Percentiles rank a stretch among this genome's conserved stretches.
Evolutionary conservation across 2,113 vertebrate genomes (phyloP).

Genomic region (Erinaceus europaeus): DNA sequence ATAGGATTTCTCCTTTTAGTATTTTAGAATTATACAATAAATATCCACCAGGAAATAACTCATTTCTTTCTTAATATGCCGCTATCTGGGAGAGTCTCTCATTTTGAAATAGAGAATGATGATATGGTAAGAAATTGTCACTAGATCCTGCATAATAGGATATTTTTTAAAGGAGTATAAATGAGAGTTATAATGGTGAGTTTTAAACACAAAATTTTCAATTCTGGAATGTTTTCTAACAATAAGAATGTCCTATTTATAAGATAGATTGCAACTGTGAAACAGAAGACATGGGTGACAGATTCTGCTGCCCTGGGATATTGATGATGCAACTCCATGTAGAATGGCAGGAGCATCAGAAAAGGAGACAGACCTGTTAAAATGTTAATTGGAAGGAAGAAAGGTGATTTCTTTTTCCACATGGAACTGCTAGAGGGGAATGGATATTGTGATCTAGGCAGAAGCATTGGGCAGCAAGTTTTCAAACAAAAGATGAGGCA

Average conservation of each 20-base stretch:
- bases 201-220: conserved; percentile 27
- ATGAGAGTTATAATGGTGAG: not conserved
- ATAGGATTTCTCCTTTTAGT: not conserved
- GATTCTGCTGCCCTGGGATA: conserved; percentile 39
- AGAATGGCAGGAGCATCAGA: conserved; percentile 42
- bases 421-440: not conserved
- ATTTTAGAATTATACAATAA: not conserved
- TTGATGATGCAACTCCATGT: conserved; percentile 28
- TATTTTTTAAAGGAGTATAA: not conserved
- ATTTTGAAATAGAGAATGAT: not conserved
- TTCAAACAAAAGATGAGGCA: not conserved
- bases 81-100: not conserved
- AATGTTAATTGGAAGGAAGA: conserved; percentile 39
- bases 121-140: not conserved
- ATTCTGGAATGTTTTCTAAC: conserved; percentile 38
- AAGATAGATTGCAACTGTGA: conserved; percentile 32
- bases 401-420: conserved; percentile 45
- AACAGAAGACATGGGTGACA: conserved; percentile 47
- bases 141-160: not conserved
- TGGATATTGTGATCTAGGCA: conserved; percentile 16
- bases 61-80: not conserved
- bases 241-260: conserved; percentile 41
- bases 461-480: not conserved
- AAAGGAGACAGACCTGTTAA: conserved; percentile 42
- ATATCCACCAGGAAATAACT: not conserved